Evolutionary conservation across 2,888 invertebrate genomes (phyloP), one percentile per base, ranked within the genome.

Genomic region (Agrotis exclamationis): DNA sequence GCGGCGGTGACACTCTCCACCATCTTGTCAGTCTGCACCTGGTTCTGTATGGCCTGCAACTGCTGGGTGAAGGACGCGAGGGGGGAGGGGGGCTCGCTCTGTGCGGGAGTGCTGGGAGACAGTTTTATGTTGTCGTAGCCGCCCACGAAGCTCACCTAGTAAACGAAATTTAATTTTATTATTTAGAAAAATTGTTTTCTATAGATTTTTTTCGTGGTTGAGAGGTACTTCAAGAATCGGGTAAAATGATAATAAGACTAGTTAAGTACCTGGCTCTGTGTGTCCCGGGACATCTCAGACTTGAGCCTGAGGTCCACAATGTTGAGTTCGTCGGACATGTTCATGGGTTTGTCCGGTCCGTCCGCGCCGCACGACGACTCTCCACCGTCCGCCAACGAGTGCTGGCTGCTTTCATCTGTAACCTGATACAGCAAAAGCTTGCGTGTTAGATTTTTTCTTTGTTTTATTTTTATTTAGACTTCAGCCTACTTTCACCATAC

Each of bases 271-370:
- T 93, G 92, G 67, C 87, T 83, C 71, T 89, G 87, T 3, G 86
- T 82, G 86, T 89, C 96, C 80, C 89, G 86, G 66, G 86, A 79
- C 77, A 91, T 96, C 89, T 97, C 97, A 56, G 97, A 96, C 88
- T 98, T 98, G 95, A 97, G 97, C 28, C 97, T 94, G 57, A 97
- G 95, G 93, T 97, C 98, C 71, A 97, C 97, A n/a, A 97, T 97
- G 79, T 94, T 95, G 59, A 96, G 91, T n/a, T 96, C 95, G 59
- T 95, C 95, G 20, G 89, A 74, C 65, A 92, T 86, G 66, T 86
- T 87, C 74, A 86, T 88, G 51, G 79, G 77, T 66, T 90, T 87
- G 53, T 84, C 79, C 4, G 90, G 85, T 5, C 90, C 92, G 59
- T 92, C 93, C 39, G 90, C 87, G 57, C 90, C 91, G 85, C 92